Percentiles rank a stretch among this genome's conserved stretches.
These are phyloP conservation scores for Caenorhabditis sp. DNA, from an alignment of 2,888 invertebrate genomes.

Conservation along the genomic window DNA sequence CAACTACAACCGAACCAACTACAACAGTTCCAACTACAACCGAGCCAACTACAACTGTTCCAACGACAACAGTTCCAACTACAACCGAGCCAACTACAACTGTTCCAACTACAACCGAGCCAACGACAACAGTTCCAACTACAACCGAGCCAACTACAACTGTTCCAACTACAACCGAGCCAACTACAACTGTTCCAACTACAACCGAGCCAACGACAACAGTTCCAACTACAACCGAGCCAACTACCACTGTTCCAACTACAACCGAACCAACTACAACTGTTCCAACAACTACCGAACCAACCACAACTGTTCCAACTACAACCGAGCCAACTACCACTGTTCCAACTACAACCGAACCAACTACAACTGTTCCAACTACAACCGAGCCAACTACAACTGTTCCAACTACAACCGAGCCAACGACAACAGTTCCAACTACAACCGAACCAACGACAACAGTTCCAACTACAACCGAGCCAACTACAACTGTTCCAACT, in stretches of 20 bases:
- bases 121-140: neutral
- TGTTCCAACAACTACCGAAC: neutral
- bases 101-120: conserved; percentile 7
- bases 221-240: conserved; percentile 8
- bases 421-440: neutral
- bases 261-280: conserved; percentile 5
- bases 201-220: conserved; percentile 9
- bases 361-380: conserved; percentile 17
- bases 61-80: conserved; percentile 10
- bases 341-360: conserved; percentile 7
- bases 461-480: conserved; percentile 7
- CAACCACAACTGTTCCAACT: conserved; percentile 1
- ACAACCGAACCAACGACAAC: conserved; percentile 18
- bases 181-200: conserved; percentile 12
- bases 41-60: neutral
- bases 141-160: conserved; percentile 3
- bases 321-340: neutral
- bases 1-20: conserved; percentile 2
- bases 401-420: neutral
- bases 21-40: neutral
- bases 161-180: conserved; percentile 20
- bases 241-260: conserved; percentile 9
- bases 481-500: conserved; percentile 6
- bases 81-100: conserved; percentile 17
- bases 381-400: neutral